Evolutionary conservation across 2,113 vertebrate species (phyloP), one percentile per base, ranked within the genome.

Genomic region (Lethenteron camtschaticum): DNA sequence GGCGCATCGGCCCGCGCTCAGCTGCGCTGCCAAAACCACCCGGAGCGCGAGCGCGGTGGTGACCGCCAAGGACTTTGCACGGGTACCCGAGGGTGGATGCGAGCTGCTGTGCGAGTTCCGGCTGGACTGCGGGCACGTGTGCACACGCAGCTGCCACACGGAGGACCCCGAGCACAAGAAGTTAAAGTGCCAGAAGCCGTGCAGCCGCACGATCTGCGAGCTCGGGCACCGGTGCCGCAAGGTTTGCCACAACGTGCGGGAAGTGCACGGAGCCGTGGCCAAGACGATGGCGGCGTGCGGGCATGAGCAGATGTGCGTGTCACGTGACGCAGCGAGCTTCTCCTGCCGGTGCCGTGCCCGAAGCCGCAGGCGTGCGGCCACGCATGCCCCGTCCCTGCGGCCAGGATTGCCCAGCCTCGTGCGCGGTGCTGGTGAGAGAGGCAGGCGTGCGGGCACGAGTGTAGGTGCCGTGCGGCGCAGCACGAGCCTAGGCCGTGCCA

Each of bases 11-110:
- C 10, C 55, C 0, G 73, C 80, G 0, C 76, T 96, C 70, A 81
- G 57, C 79, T 96, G 12, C 84, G 80, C 75, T 96, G 90, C 76
- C 86, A 90, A 76, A 96, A 95, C 80, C 92, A 96, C 75, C 86
- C 87, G 0, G 74, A 81, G 5, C 86, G 79, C 9, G 75, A 76
- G 58, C 84, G 7, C 63, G 10, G 89, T 81, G 9, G 81, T 82
- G 18, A 77, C 72, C 70, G 81, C 78, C 8, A 72, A 78, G 1
- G 87, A 95, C 74, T 95, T 95, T 75, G 73, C 72, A 9, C 77
- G 78, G 59, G 88, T 88, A 3, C 89, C 90, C 0, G 90, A 96
- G 74, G 90, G 92, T 71, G 90, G 92, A 70, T 96, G 90, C 74
- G 83, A 24, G 73, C 77, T 77, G 58, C 87, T 87, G 16, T 96